A percentile compares a stretch with the other conserved stretches of the same genome.
Conservation (phyloP, 1,140 invertebrate species). For the Saccostrea echinata region DNA sequence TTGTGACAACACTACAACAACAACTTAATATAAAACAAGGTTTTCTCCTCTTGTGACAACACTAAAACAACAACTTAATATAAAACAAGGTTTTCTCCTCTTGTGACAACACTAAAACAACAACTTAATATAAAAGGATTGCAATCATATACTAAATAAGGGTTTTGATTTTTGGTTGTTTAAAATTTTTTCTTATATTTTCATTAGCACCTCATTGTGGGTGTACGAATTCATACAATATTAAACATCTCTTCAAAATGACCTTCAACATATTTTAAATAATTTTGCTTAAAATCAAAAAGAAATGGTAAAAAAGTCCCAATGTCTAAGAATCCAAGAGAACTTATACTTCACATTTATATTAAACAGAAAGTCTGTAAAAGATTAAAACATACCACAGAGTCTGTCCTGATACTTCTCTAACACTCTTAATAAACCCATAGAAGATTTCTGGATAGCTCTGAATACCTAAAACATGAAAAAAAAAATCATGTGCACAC, state of each 20-base stretch:
- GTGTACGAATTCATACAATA: too few relatives aligned
- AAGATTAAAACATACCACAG: constrained; percentile 84
- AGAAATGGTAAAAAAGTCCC: neutral
- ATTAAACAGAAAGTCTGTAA: neutral
- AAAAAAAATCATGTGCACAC: neutral
- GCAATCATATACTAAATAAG: too few relatives aligned
- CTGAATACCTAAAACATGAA: constrained; percentile 86
- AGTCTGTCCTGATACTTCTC: constrained; percentile 96
- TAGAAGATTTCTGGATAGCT: constrained; percentile 95
- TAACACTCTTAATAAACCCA: constrained; percentile 92
- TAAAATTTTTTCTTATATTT: too few relatives aligned
- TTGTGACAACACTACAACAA: constrained; percentile 88
- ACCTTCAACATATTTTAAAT: neutral
- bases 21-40: too few relatives aligned
- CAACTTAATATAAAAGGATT: neutral
- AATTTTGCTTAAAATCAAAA: constrained; percentile 15
- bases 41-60: constrained; percentile 97
- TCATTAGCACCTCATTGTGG: too few relatives aligned
- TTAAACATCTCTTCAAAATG: too few relatives aligned
- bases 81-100: too few relatives aligned
- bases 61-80: constrained; percentile 81
- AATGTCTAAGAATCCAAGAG: neutral
- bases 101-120: constrained; percentile 88
- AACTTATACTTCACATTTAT: neutral
- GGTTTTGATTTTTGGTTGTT: too few relatives aligned